Evolutionary conservation across 2,888 invertebrate species (phyloP).

Genomic region (Chloroclysta siterata): DNA sequence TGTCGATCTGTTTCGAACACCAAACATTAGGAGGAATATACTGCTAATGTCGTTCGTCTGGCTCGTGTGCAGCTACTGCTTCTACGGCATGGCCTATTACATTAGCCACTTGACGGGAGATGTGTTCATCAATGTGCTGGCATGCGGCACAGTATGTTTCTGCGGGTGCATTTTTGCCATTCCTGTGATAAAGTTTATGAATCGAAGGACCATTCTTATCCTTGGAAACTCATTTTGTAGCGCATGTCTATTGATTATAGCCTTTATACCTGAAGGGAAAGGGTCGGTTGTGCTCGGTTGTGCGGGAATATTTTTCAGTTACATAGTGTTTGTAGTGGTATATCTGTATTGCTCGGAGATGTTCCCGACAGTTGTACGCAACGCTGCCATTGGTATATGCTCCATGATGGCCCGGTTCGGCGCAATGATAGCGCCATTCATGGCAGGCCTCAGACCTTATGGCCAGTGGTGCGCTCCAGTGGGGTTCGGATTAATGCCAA

Average conservation of each 20-base stretch:
- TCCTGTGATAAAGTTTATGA: constrained; percentile 86
- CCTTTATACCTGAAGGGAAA: constrained; percentile 76
- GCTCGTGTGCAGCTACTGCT: constrained; percentile 90
- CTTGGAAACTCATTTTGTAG: constrained; percentile 84
- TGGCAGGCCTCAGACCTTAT: constrained; percentile 85
- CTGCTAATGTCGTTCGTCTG: constrained; percentile 89
- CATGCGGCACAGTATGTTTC: constrained; percentile 87
- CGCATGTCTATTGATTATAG: constrained; percentile 85
- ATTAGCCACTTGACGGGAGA: constrained; percentile 90
- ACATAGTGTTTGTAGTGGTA: constrained; percentile 91
- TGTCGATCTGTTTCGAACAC: constrained; percentile 87
- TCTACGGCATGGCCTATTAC: constrained; percentile 92
- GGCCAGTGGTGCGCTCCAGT: constrained; percentile 88
- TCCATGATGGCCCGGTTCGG: constrained; percentile 94
- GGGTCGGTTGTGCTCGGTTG: constrained; percentile 86
- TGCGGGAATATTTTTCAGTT: constrained; percentile 90
- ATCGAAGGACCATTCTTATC: constrained; percentile 86
- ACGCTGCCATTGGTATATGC: constrained; percentile 92
- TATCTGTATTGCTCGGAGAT: constrained; percentile 94
- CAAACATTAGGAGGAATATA: constrained; percentile 88
- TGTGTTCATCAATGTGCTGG: constrained; percentile 91
- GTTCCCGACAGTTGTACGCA: constrained; percentile 94
- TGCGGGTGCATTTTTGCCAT: constrained; percentile 85
- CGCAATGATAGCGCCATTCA: constrained; percentile 92
- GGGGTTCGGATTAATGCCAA: constrained; percentile 88